Base-by-base conservation (phyloP, 2,888 invertebrate genomes). In the Hydroisotoma schaefferi region DNA sequence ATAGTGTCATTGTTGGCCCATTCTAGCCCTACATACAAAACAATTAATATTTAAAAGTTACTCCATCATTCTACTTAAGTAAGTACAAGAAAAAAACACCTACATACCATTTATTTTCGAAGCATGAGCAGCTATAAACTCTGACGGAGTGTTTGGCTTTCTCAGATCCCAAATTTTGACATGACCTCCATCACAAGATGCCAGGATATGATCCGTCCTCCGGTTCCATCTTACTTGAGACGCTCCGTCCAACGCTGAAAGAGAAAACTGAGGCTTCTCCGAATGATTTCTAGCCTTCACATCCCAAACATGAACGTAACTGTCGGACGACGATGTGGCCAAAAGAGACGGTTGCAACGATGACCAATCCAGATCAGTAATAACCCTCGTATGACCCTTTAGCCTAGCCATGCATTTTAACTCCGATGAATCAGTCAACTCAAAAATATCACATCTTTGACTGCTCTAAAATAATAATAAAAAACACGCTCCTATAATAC, bases 131-230 rank as follows among this genome's bases (percentile, higher is more conserved):
- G 94, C 88, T 72, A 97, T 91, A 73, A 94, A 95, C 75, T 93
- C 90, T 2, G 93, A 83, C 0, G 95, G 94, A 55, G 87, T 83
- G 51, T 86, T 85, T 65, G 87, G 84, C 80, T 94, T 94, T 65
- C 95, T 82, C 71, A 90, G 88, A 77, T 97, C 97, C 95, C 95
- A 97, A 69, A 97, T 85, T 77, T 94, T 87, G 2, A 97, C 85
- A 78, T 95, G 95, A 2, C 94, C 94, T 76, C 95, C 94, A 77
- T 97, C 95, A 3, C 94, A 90, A 46, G 95, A 94, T 1, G 95
- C 95, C 68, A 97, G 80, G 66, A 91, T 81, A 76, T 94, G 82
- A 0, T 87, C 82, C 1, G 88, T 87, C 52, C 91, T 82, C 74
- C 88, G 86, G 76, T 94, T 94, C 88, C 95, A 97, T 74, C 92